Conservation (phyloP, 2,888 invertebrate genomes). For the Hermaeophaga mercurialis region DNA sequence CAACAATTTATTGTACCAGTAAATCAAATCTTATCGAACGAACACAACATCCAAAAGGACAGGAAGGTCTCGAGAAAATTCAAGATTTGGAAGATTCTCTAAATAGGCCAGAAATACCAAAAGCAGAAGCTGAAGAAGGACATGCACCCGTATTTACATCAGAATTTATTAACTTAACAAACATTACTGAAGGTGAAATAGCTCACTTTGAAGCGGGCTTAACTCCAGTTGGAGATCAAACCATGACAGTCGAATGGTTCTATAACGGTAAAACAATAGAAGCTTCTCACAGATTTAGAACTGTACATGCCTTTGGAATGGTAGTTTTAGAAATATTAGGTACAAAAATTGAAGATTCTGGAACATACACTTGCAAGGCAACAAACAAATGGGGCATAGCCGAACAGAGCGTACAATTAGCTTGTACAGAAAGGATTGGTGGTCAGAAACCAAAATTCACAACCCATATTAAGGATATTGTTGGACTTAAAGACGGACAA, state of each 20-base stretch:
- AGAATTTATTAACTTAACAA: slow-evolving; percentile 80
- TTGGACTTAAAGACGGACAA: slow-evolving; percentile 88
- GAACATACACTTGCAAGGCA: slow-evolving; percentile 85
- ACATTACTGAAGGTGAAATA: slow-evolving; percentile 92
- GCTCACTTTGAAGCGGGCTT: slow-evolving; percentile 98
- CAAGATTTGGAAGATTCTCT: slow-evolving; percentile 89
- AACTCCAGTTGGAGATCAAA: slow-evolving; percentile 91
- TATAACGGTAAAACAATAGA: slow-evolving; percentile 89
- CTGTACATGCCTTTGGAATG: slow-evolving; percentile 97
- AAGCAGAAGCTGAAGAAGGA: slow-evolving; percentile 76
- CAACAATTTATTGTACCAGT: slow-evolving; percentile 82
- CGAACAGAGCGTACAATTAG: slow-evolving; percentile 81
- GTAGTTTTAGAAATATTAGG: slow-evolving; percentile 95
- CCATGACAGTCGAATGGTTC: slow-evolving; percentile 95
- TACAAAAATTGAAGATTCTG: slow-evolving; percentile 90
- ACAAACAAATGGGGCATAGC: slow-evolving; percentile 89
- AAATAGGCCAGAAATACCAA: slow-evolving; percentile 70
- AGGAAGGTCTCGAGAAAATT: slow-evolving; percentile 88
- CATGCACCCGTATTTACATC: slow-evolving; percentile 88
- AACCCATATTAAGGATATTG: slow-evolving; percentile 82
- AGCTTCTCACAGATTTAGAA: slow-evolving; percentile 88
- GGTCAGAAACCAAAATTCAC: slow-evolving; percentile 90
- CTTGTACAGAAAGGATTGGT: slow-evolving; percentile 81
- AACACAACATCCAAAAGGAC: slow-evolving; percentile 95
- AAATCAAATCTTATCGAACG: slow-evolving; percentile 84